phyloP scores from a whole-genome alignment of 2,888 invertebrate species.

The Smittia aterrima region DNA sequence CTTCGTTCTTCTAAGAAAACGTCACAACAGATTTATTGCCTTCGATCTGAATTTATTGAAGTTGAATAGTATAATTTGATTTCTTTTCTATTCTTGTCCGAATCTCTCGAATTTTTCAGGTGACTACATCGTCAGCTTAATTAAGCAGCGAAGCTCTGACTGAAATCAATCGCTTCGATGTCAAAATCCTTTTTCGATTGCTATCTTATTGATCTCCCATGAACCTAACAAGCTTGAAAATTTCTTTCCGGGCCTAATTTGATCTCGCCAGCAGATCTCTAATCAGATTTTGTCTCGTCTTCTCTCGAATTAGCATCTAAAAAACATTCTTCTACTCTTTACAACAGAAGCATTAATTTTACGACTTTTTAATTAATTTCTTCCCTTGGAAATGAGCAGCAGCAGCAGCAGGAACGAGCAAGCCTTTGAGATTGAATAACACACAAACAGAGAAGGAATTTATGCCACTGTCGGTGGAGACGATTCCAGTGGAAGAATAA shows the following conservation, averaged over 20 bases:
- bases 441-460: background rate
- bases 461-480: background rate
- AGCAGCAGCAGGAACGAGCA: background rate
- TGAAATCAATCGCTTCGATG: no score
- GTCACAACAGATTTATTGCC: conserved; percentile 28
- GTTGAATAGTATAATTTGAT: background rate
- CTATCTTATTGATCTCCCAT: no score
- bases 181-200: no score
- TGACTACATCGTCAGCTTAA: no score
- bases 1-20: background rate
- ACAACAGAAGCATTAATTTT: conserved; percentile 38
- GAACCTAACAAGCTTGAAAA: no score
- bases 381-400: background rate
- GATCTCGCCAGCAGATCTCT: background rate
- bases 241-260: no score
- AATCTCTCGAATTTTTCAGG: background rate
- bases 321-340: background rate
- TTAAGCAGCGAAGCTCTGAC: no score
- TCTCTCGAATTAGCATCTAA: conserved; percentile 9
- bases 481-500: background rate
- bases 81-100: background rate
- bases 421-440: background rate
- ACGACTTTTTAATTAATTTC: conserved; percentile 31
- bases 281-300: background rate
- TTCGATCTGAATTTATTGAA: conserved; percentile 17